A percentile compares a stretch with the other conserved stretches of the same genome.
Conservation (phyloP, 2,888 invertebrate genomes). For the Drosophila rellima region DNA sequence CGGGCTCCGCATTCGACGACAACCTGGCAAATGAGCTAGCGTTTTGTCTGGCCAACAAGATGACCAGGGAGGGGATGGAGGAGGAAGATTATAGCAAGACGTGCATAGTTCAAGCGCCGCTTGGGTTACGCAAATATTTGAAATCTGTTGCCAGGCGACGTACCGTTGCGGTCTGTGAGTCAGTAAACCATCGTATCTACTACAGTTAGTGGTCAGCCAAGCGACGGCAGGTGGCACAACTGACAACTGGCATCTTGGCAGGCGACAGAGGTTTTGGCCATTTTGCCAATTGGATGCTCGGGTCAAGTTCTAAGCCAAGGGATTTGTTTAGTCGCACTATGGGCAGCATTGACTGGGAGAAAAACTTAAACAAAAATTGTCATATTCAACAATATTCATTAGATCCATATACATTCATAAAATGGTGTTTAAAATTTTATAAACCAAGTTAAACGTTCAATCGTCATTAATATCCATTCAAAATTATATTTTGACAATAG, state of each 20-base stretch:
- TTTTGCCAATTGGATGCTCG: slow-evolving; percentile 34
- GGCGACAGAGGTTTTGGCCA: slow-evolving; percentile 30
- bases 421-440: slow-evolving; percentile 2
- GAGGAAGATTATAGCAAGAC: slow-evolving; percentile 4
- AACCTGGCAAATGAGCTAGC: slow-evolving; percentile 61
- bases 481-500: slow-evolving; percentile 18
- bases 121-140: slow-evolving; percentile 71
- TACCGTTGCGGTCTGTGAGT: slow-evolving; percentile 51
- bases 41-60: slow-evolving; percentile 12
- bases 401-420: not conserved
- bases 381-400: not conserved
- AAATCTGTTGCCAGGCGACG: slow-evolving; percentile 66
- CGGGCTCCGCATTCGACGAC: slow-evolving; percentile 49
- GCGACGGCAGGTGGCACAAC: slow-evolving; percentile 39
- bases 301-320: slow-evolving; percentile 14
- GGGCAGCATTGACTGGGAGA: not conserved
- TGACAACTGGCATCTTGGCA: slow-evolving; percentile 22
- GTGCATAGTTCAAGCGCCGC: slow-evolving; percentile 54
- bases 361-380: not conserved
- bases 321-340: not conserved
- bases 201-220: slow-evolving; percentile 46
- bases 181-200: slow-evolving; percentile 28
- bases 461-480: slow-evolving; percentile 23
- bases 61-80: not conserved
- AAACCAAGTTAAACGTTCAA: slow-evolving; percentile 1